Percentiles rank a stretch among this genome's conserved stretches.
Conservation (phyloP, 2,113 vertebrate species). For the Tachysurus fulvidraco region DNA sequence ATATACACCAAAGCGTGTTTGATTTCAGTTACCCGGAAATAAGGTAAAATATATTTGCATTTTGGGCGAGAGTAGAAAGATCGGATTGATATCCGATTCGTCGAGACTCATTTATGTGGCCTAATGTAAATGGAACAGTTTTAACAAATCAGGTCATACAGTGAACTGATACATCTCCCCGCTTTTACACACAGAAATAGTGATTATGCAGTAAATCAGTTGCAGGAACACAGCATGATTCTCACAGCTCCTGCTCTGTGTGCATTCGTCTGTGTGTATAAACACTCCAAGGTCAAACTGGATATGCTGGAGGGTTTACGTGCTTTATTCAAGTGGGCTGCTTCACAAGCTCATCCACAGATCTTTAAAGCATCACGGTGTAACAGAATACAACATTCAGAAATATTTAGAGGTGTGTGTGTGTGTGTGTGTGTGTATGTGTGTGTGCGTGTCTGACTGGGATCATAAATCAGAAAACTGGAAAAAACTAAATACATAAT, state of each 20-base stretch:
- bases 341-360: neutral
- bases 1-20: too few relatives aligned
- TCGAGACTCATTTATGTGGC: too few relatives aligned
- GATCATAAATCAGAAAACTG: neutral
- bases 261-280: neutral
- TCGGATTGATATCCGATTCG: too few relatives aligned
- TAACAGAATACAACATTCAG: neutral
- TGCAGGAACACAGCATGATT: neutral
- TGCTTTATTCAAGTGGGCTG: neutral
- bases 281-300: slow-evolving; percentile 18
- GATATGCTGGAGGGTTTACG: neutral
- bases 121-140: too few relatives aligned
- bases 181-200: neutral
- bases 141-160: too few relatives aligned
- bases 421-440: neutral
- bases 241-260: neutral
- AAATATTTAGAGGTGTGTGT: neutral
- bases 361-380: neutral
- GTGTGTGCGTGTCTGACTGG: neutral
- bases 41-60: too few relatives aligned
- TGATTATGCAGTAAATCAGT: slow-evolving; percentile 14
- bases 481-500: neutral
- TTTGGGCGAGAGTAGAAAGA: too few relatives aligned
- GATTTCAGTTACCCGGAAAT: too few relatives aligned
- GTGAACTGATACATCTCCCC: neutral